These are phyloP conservation scores for Philotrypesis tridentata DNA, from an alignment of 1,140 invertebrate genomes.

Conservation along the genomic window DNA sequence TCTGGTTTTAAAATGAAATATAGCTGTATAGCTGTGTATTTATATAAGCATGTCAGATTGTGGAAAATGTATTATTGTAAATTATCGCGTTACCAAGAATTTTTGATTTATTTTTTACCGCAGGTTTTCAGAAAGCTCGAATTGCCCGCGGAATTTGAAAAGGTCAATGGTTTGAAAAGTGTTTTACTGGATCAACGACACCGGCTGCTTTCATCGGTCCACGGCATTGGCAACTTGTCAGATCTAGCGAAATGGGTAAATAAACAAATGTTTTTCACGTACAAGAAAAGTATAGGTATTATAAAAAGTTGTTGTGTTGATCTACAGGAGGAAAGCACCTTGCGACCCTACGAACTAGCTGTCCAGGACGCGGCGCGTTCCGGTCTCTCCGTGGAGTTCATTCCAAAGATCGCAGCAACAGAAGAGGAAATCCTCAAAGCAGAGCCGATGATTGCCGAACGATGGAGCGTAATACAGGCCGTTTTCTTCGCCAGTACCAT, in stretches of 20 bases:
- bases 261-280: not conserved
- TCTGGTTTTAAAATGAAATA: not conserved
- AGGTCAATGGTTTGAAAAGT: slow-evolving; percentile 75
- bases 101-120: slow-evolving; percentile 30
- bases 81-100: too few relatives aligned
- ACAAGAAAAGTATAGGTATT: too few relatives aligned
- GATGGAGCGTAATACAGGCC: slow-evolving; percentile 85
- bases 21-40: too few relatives aligned
- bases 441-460: slow-evolving; percentile 72
- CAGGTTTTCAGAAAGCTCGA: slow-evolving; percentile 85
- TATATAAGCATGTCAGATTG: too few relatives aligned
- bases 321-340: slow-evolving; percentile 56
- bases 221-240: slow-evolving; percentile 74
- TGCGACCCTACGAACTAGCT: slow-evolving; percentile 64
- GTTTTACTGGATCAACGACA: slow-evolving; percentile 72
- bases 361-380: slow-evolving; percentile 79
- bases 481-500: slow-evolving; percentile 90
- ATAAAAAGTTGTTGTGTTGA: not conserved
- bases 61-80: too few relatives aligned
- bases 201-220: slow-evolving; percentile 74
- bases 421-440: slow-evolving; percentile 55
- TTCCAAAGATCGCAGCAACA: slow-evolving; percentile 70
- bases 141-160: slow-evolving; percentile 80
- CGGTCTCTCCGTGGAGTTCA: slow-evolving; percentile 74
- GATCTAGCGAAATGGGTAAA: slow-evolving; percentile 76